Evolutionary conservation across 2,113 vertebrate species (phyloP).

Genomic region (Poeciliopsis retropinna): DNA sequence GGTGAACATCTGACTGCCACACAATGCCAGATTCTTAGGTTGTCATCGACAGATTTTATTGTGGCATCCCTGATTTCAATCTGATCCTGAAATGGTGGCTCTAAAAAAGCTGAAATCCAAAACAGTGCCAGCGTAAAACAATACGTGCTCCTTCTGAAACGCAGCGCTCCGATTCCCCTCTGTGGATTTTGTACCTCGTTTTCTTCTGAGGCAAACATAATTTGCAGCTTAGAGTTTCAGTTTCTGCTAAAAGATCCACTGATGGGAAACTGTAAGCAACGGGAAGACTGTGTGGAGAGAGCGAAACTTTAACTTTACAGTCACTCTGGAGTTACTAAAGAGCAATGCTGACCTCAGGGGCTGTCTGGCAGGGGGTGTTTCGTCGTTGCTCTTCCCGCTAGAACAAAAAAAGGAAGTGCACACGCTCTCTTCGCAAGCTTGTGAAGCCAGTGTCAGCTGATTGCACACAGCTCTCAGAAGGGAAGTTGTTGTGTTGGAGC

Average conservation of each 20-base stretch:
- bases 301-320: conserved; percentile 26
- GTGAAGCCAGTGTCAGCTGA: conserved; percentile 64
- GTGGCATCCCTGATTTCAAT: conserved; percentile 16
- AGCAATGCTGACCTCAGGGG: conserved; percentile 33
- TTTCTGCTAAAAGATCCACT: not conserved
- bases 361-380: conserved; percentile 38
- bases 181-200: conserved; percentile 18
- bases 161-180: not conserved
- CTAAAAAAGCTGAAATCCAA: not conserved
- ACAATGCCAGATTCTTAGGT: conserved; percentile 57
- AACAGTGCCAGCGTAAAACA: not conserved
- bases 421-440: conserved; percentile 58
- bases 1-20: conserved; percentile 57
- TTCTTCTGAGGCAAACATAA: not conserved
- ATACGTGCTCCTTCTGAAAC: too few relatives aligned
- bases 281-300: not conserved
- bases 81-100: conserved; percentile 22
- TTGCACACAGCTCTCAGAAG: conserved; percentile 54
- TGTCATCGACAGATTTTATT: conserved; percentile 34
- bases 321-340: conserved; percentile 14
- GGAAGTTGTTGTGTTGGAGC: conserved; percentile 59
- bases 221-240: not conserved
- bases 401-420: conserved; percentile 73
- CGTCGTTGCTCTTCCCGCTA: conserved; percentile 49
- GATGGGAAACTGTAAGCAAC: not conserved